phyloP scores from a whole-genome alignment of 1,140 invertebrate genomes.

The Uloborus diversus region DNA sequence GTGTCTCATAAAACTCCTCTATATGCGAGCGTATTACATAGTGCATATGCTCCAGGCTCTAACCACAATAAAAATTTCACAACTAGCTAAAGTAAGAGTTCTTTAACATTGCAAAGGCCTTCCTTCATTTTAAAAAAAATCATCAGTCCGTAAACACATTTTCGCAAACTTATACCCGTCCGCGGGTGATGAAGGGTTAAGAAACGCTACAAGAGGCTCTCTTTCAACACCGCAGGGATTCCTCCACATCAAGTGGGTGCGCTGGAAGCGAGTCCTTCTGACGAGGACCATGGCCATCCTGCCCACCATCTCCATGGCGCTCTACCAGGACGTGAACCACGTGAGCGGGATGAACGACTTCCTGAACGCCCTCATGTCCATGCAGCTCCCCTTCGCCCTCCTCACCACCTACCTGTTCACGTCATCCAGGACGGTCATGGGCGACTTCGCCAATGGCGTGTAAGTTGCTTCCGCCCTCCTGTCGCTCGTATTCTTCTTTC shows the following conservation, averaged over 20 bases:
- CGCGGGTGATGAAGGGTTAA: too few relatives aligned
- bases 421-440: conserved; percentile 82
- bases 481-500: neutral
- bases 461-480: conserved; percentile 65
- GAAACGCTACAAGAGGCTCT: too few relatives aligned
- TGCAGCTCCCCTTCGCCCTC: conserved; percentile 84
- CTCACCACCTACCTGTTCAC: conserved; percentile 90
- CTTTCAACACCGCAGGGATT: conserved; percentile 83
- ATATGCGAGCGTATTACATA: too few relatives aligned
- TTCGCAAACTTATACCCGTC: too few relatives aligned
- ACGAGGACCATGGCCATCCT: conserved; percentile 88
- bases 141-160: too few relatives aligned
- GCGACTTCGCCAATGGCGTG: conserved; percentile 80
- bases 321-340: conserved; percentile 77
- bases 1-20: too few relatives aligned
- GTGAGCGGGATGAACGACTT: conserved; percentile 87
- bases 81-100: too few relatives aligned
- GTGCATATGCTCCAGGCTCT: too few relatives aligned
- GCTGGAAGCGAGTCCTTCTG: conserved; percentile 88
- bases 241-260: conserved; percentile 84
- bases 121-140: too few relatives aligned
- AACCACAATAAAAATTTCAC: too few relatives aligned
- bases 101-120: too few relatives aligned
- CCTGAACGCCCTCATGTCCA: conserved; percentile 88
- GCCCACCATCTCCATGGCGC: conserved; percentile 85